Conservation (phyloP, 2,888 invertebrate species). For the Epirrhoe alternata region DNA sequence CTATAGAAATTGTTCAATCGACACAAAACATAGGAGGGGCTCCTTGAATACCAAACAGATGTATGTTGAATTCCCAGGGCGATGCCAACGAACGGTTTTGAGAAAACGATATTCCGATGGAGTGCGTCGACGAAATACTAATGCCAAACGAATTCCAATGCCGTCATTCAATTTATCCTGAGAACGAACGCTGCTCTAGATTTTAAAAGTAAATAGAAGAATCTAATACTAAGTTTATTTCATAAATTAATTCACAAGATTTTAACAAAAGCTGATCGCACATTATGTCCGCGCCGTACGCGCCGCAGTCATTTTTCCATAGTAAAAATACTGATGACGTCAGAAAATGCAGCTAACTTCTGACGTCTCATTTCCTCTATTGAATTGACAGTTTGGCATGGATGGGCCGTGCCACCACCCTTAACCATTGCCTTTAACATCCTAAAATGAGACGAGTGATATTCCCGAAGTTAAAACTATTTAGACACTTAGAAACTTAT, state of each 20-base stretch:
- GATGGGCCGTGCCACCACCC: no score
- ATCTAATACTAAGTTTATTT: neutral
- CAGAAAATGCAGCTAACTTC: no score
- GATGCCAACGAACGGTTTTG: slow-evolving; percentile 79
- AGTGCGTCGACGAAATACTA: slow-evolving; percentile 68
- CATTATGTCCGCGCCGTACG: no score
- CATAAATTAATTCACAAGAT: no score
- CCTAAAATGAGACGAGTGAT: no score
- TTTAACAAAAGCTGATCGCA: no score
- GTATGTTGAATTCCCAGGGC: slow-evolving; percentile 71
- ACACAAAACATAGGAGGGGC: slow-evolving; percentile 55
- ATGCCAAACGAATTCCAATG: slow-evolving; percentile 72
- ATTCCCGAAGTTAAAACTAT: no score
- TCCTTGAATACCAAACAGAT: slow-evolving; percentile 70
- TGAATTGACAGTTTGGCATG: no score
- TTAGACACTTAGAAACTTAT: no score
- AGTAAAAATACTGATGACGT: no score
- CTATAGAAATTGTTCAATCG: slow-evolving; percentile 62
- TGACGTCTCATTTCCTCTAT: no score
- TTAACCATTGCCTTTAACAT: neutral
- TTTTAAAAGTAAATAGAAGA: slow-evolving; percentile 4
- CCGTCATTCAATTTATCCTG: slow-evolving; percentile 71
- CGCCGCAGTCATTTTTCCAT: no score
- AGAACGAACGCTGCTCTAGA: slow-evolving; percentile 59
- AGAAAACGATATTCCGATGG: slow-evolving; percentile 81